Conservation (phyloP, 2,888 invertebrate genomes). For the Campaea margaritaria region DNA sequence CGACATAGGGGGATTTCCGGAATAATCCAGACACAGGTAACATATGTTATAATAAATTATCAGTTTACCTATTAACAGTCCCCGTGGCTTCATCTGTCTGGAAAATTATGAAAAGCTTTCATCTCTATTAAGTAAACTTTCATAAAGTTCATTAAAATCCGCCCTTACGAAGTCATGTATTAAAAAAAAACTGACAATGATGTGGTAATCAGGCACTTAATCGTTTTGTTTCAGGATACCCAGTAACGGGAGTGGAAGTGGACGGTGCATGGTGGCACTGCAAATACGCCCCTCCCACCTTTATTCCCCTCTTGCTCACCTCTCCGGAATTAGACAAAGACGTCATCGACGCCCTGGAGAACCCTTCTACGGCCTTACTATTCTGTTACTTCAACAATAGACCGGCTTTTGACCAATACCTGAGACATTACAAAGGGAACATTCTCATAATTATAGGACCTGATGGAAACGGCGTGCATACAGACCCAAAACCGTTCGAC, state of each 20-base stretch:
- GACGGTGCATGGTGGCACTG: constrained; percentile 93
- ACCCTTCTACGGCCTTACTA: constrained; percentile 85
- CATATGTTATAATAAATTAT: too few relatives aligned
- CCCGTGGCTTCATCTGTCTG: too few relatives aligned
- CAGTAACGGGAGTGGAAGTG: constrained; percentile 89
- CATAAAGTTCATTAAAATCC: too few relatives aligned
- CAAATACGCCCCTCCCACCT: constrained; percentile 89
- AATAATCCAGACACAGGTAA: too few relatives aligned
- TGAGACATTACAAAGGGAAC: constrained; percentile 86
- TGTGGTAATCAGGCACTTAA: not conserved
- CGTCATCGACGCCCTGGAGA: constrained; percentile 66
- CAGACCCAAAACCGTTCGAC: constrained; percentile 89
- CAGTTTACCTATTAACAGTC: too few relatives aligned
- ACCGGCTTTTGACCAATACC: constrained; percentile 88
- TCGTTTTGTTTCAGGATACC: constrained; percentile 77
- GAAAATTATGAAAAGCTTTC: too few relatives aligned
- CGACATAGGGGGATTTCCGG: too few relatives aligned
- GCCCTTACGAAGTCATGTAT: too few relatives aligned
- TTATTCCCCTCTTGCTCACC: constrained; percentile 87
- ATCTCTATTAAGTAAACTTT: too few relatives aligned
- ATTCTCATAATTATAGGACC: constrained; percentile 92
- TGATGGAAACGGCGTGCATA: constrained; percentile 86
- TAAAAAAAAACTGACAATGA: too few relatives aligned
- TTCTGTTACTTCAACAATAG: constrained; percentile 94
- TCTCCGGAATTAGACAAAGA: constrained; percentile 67